Conservation (phyloP, 2,888 invertebrate genomes). For the Agonopterix heracliana region DNA sequence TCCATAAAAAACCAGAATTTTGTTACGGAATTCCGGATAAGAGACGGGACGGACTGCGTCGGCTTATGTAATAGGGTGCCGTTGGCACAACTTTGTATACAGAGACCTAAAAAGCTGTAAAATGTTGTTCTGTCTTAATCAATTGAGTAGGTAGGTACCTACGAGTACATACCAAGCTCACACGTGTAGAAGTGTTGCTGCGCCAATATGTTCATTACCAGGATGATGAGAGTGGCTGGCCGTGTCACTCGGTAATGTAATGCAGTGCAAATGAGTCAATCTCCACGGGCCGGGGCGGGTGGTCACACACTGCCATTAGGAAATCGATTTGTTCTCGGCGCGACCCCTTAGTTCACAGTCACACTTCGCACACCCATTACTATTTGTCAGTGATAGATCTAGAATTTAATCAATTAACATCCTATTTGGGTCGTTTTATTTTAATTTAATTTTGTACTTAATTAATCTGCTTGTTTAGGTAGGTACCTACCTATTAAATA, state of each 20-base stretch:
- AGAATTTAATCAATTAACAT: slow-evolving; percentile 33
- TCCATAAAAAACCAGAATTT: too few species aligned
- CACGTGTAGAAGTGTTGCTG: slow-evolving; percentile 27
- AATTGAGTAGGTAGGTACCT: too few species aligned
- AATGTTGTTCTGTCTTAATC: too few species aligned
- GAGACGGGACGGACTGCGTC: too few species aligned
- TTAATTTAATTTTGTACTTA: too few species aligned
- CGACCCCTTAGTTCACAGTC: slow-evolving; percentile 33
- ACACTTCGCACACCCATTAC: slow-evolving; percentile 22
- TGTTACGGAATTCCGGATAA: too few species aligned
- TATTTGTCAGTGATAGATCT: slow-evolving; percentile 34
- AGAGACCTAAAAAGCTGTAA: too few species aligned
- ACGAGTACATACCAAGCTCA: neutral
- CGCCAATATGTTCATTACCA: slow-evolving; percentile 56
- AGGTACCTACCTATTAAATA: neutral
- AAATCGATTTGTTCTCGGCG: slow-evolving; percentile 64
- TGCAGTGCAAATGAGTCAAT: slow-evolving; percentile 76
- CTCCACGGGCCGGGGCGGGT: slow-evolving; percentile 62
- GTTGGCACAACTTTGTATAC: too few species aligned
- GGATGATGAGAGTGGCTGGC: slow-evolving; percentile 70
- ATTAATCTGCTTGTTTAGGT: too few species aligned
- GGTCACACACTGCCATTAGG: slow-evolving; percentile 64
- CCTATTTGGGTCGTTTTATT: too few species aligned
- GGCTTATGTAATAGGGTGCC: too few species aligned
- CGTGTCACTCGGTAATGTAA: slow-evolving; percentile 73